Evolutionary conservation across 2,113 vertebrate genomes (phyloP).

Genomic region (Silurus meridionalis): DNA sequence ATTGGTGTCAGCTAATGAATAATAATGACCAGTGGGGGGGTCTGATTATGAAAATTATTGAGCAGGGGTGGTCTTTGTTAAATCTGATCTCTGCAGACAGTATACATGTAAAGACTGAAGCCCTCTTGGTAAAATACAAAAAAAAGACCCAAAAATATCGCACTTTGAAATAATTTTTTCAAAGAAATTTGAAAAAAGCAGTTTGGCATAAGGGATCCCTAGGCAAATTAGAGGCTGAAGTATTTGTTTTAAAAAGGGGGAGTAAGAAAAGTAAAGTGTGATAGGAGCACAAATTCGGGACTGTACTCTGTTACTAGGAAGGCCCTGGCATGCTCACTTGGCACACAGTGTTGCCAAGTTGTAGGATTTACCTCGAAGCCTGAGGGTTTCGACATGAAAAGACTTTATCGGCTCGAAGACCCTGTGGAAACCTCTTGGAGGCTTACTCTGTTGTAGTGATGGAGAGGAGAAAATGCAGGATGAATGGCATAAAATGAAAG

Average conservation of each 20-base stretch:
- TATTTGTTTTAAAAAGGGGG: constrained; percentile 36
- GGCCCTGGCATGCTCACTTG: constrained; percentile 70
- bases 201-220: background rate
- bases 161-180: background rate
- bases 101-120: too few relatives aligned
- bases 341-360: constrained; percentile 75
- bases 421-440: constrained; percentile 62
- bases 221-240: background rate
- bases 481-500: constrained; percentile 66
- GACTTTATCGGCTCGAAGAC: constrained; percentile 70
- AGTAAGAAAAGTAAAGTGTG: constrained; percentile 50
- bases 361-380: constrained; percentile 79
- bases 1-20: background rate
- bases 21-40: background rate
- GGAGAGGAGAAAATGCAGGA: constrained; percentile 60
- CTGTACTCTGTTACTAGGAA: constrained; percentile 70
- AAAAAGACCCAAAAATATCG: background rate
- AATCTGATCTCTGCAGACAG: background rate
- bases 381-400: constrained; percentile 74
- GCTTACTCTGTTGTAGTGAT: constrained; percentile 64
- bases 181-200: constrained; percentile 46
- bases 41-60: background rate
- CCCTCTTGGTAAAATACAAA: background rate
- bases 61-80: background rate
- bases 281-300: constrained; percentile 54